phyloP scores from a whole-genome alignment of 1,140 invertebrate genomes.

The Aphelenchoides besseyi region DNA sequence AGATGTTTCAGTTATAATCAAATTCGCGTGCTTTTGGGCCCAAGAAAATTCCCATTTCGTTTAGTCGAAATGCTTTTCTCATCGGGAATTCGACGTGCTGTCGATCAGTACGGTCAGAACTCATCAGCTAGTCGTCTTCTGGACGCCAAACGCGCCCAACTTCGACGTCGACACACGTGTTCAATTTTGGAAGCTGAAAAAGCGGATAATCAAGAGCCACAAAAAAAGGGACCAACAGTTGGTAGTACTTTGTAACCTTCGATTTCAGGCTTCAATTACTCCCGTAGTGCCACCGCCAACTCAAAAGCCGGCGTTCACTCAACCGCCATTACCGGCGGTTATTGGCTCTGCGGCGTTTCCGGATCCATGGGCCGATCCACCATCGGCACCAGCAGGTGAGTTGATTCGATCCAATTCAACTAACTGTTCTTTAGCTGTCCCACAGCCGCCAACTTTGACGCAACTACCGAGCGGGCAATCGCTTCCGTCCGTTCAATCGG shows the following conservation, averaged over 20 bases:
- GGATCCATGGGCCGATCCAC: constrained; percentile 28
- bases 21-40: too few species aligned
- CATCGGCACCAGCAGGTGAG: neutral
- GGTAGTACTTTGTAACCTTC: neutral
- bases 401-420: neutral
- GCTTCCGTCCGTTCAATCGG: constrained; percentile 8
- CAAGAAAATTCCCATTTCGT: too few species aligned
- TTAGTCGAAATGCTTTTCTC: constrained; percentile 62
- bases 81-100: constrained; percentile 53
- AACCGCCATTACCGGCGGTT: constrained; percentile 4
- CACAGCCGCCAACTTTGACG: neutral
- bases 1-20: too few species aligned
- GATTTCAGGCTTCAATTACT: neutral
- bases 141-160: constrained; percentile 49
- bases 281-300: neutral
- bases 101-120: constrained; percentile 43
- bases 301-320: neutral
- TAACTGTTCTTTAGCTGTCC: constrained; percentile 8
- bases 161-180: constrained; percentile 56
- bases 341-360: neutral
- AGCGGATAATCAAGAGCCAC: neutral
- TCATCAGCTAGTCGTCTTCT: constrained; percentile 41
- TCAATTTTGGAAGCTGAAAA: constrained; percentile 30
- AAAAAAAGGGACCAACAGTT: neutral
- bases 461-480: neutral